Percentiles rank a stretch among this genome's conserved stretches.
Conservation (phyloP, 2,888 invertebrate genomes). For the Pimpla rufipes region DNA sequence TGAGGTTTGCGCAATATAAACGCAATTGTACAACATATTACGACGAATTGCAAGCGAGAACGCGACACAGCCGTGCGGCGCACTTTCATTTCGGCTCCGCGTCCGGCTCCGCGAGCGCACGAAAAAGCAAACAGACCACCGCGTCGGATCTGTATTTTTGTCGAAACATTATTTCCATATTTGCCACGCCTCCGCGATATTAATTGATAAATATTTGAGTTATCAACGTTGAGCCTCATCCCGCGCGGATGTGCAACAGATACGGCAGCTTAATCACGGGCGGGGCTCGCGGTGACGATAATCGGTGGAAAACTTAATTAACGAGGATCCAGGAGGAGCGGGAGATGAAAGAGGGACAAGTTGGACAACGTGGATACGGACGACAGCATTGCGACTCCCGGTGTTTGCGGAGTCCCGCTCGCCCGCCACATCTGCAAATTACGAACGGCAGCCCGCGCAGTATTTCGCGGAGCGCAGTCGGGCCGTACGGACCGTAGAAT, state of each 20-base stretch:
- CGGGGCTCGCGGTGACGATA: constrained; percentile 37
- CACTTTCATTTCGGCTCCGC: constrained; percentile 17
- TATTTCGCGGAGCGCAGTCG: constrained; percentile 4
- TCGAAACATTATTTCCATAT: constrained; percentile 47
- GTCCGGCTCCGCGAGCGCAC: neutral
- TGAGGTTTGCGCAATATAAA: neutral
- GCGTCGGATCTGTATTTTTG: neutral
- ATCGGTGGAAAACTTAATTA: constrained; percentile 57
- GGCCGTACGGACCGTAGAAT: constrained; percentile 1
- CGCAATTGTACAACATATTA: too few species aligned
- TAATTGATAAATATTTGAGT: constrained; percentile 54
- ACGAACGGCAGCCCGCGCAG: constrained; percentile 3
- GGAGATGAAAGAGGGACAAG: neutral
- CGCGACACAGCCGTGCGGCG: neutral
- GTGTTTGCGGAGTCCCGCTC: constrained; percentile 34
- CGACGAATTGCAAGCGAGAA: constrained; percentile 10
- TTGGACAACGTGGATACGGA: constrained; percentile 1
- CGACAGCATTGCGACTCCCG: neutral
- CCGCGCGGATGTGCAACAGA: neutral
- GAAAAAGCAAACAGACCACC: constrained; percentile 16
- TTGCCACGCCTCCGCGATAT: constrained; percentile 48
- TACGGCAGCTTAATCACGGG: neutral
- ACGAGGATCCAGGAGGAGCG: constrained; percentile 29
- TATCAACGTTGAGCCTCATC: constrained; percentile 12
- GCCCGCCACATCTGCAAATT: constrained; percentile 35